Base-by-base conservation (phyloP, 2,113 vertebrate species). In the Paradoxurus hermaphroditus region DNA sequence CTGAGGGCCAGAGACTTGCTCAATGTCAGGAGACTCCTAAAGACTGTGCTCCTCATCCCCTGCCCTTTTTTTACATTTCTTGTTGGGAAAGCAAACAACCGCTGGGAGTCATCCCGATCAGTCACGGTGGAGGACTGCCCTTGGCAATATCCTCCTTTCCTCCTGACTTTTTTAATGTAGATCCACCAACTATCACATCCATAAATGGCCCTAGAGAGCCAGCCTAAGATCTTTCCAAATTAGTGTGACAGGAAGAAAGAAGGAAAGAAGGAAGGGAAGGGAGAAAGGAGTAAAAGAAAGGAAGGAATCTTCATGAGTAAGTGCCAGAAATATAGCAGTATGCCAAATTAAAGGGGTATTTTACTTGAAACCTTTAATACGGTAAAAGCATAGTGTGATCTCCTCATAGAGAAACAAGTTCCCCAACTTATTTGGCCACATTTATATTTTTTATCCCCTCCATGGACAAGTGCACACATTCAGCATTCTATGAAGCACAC, bases 111-210 rank as follows among this genome's bases (percentile, higher is more conserved):
- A 4, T 91, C 23, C 25, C 65, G 41, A 49, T 13, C 23, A 73
- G 27, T 46, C 91, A 15, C n/a, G 68, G 41, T 13, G 0, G 5
- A 88, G 25, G 4, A 56, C 4, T 14, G 1, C 73, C 21, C 15
- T 77, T 65, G 86, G 39, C 29, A 84, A 84, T 94, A 49, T 41
- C 39, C 34, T 67, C 59, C 19, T 59, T 95, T 15, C 51, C 59
- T 90, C 25, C 39, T 49, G 15, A 79, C 31, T 90, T 94, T 90
- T 85, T 68, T 89, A 86, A 91, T n/a, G 85, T 4, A 75, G 62
- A 70, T 13, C 7, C 27, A 59, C 49, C 68, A 78, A 51, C 41
- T 65, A 49, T 36, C 36, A 27, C 44, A 16, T 59, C 14, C 23
- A 53, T 19, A 49, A 87, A 29, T 87, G 68, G 3, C n/a, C 11